phyloP scores from a whole-genome alignment of 1,140 invertebrate species.

The Gryllus bimaculatus region DNA sequence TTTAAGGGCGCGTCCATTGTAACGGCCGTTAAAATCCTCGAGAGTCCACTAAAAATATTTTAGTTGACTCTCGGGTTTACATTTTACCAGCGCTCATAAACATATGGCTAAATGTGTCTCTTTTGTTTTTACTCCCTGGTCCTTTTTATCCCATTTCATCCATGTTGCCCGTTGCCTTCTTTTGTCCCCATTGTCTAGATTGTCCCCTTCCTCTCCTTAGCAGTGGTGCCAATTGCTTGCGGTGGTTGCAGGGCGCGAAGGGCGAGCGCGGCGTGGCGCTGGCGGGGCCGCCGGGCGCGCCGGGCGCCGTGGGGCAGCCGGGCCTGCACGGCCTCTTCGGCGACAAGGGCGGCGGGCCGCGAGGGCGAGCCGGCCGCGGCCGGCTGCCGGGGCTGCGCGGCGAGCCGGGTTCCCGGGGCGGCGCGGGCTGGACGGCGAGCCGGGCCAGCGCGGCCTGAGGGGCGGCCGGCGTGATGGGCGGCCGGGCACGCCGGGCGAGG shows the following conservation, averaged over 20 bases:
- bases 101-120: too few species aligned
- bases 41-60: too few species aligned
- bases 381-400: not conserved
- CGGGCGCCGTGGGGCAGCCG: conserved; percentile 17
- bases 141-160: too few species aligned
- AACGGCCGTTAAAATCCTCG: too few species aligned
- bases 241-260: conserved; percentile 21
- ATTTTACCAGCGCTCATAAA: too few species aligned
- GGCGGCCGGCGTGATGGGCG: not conserved
- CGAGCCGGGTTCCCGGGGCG: not conserved
- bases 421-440: conserved; percentile 9
- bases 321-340: not conserved
- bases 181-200: too few species aligned
- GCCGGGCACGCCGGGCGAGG: conserved; percentile 6
- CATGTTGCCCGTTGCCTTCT: too few species aligned
- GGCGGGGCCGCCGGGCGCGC: conserved; percentile 20
- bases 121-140: too few species aligned
- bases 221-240: too few species aligned
- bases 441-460: conserved; percentile 14
- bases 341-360: not conserved
- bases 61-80: too few species aligned
- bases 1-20: too few species aligned
- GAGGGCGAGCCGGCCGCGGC: not conserved
- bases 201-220: too few species aligned
- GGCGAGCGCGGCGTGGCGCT: conserved; percentile 23